A percentile compares a stretch with the other conserved stretches of the same genome.
These are phyloP conservation scores for Myoxocephalus aenaeus DNA, from an alignment of 2,797 vertebrate species.

Conservation along the genomic window DNA sequence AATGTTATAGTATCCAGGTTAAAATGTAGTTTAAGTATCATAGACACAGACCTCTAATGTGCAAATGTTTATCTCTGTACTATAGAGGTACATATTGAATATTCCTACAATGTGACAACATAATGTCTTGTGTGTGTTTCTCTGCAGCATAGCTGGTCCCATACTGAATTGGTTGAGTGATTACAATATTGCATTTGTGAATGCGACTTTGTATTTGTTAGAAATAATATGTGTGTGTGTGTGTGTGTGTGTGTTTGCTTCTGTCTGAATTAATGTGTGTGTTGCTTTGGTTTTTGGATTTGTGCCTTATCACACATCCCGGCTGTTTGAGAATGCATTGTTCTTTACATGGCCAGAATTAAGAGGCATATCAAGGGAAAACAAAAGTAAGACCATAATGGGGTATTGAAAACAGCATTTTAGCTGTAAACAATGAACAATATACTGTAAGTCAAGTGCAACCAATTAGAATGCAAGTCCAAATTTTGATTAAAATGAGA, in stretches of 20 bases:
- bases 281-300: constrained; percentile 36
- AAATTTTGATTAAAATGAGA: neutral
- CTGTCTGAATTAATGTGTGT: constrained; percentile 19
- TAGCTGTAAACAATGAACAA: constrained; percentile 29
- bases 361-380: constrained; percentile 37
- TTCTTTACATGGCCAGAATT: constrained; percentile 41
- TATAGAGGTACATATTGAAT: neutral
- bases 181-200: neutral
- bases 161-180: neutral
- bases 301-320: constrained; percentile 57
- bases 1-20: too few species aligned
- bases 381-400: constrained; percentile 26
- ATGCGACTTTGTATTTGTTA: constrained; percentile 1
- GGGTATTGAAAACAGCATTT: constrained; percentile 21
- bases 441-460: neutral
- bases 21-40: neutral
- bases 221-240: neutral
- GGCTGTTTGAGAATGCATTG: constrained; percentile 57
- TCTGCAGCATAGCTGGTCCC: neutral
- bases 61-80: neutral
- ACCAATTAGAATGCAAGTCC: neutral
- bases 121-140: neutral
- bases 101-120: neutral
- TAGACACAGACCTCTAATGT: too few species aligned
- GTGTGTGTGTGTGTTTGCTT: constrained; percentile 7